phyloP scores from a whole-genome alignment of 2,113 vertebrate species.

The Rutilus rutilus region DNA sequence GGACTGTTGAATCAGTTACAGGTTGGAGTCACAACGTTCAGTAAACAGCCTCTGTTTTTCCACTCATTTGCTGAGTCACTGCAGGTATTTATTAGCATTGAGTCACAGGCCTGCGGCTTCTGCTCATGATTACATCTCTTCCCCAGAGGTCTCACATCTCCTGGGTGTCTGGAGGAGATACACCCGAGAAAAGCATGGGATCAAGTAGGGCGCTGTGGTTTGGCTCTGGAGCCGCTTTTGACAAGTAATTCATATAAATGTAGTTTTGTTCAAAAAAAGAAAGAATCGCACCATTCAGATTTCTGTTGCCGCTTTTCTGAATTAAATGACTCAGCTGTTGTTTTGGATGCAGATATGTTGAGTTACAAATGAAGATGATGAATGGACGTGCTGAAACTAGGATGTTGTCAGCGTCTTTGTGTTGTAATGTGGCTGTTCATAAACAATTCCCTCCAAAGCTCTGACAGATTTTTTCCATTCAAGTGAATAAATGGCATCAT shows the following conservation, averaged over 20 bases:
- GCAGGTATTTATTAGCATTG: constrained; percentile 60
- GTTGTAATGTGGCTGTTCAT: not conserved
- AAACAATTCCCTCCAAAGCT: not conserved
- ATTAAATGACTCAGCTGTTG: not conserved
- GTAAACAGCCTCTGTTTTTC: constrained; percentile 31
- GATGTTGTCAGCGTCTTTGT: not conserved
- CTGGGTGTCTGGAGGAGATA: constrained; percentile 60
- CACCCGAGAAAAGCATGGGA: constrained; percentile 56
- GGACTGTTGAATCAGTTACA: constrained; percentile 29
- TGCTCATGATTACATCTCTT: constrained; percentile 63
- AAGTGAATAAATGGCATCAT: not conserved
- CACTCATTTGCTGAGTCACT: constrained; percentile 61
- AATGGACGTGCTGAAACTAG: not conserved
- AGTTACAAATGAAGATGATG: constrained; percentile 18
- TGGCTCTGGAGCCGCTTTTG: constrained; percentile 48
- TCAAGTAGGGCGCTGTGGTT: constrained; percentile 61
- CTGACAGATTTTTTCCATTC: constrained; percentile 30
- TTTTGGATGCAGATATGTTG: not conserved
- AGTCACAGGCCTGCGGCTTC: constrained; percentile 62
- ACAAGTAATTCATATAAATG: not conserved
- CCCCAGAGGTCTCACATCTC: constrained; percentile 61
- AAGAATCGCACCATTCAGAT: not conserved
- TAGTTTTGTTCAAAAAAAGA: not conserved
- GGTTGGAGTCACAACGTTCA: constrained; percentile 32
- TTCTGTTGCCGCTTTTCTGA: not conserved